Conservation (phyloP, 2,797 vertebrate species). For the Emys orbicularis region DNA sequence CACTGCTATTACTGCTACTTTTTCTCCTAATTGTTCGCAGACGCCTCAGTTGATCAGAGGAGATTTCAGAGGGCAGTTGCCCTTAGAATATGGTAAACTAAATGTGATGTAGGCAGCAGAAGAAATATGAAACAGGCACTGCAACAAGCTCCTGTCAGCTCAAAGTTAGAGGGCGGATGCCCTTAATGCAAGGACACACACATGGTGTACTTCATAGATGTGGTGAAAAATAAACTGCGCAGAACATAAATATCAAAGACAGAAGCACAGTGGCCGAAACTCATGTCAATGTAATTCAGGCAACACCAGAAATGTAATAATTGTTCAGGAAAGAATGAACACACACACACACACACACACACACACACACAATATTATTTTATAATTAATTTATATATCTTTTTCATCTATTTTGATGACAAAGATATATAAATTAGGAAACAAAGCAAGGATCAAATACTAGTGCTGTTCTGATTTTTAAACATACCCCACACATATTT, state of each 20-base stretch:
- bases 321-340: not conserved
- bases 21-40: accelerated
- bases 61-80: not conserved
- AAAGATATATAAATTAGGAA: not conserved
- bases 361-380: not conserved
- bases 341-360: too few species aligned
- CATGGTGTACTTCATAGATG: accelerated
- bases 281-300: not conserved
- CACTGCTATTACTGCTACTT: accelerated
- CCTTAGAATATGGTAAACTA: not conserved
- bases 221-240: not conserved
- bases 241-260: not conserved
- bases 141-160: accelerated
- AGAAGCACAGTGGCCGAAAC: not conserved
- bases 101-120: not conserved
- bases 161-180: not conserved
- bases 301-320: not conserved
- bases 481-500: constrained; percentile 33
- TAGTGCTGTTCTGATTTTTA: constrained; percentile 33
- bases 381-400: too few species aligned
- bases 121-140: accelerated
- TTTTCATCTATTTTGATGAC: too few species aligned
- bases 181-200: accelerated
- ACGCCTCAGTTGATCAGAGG: accelerated
- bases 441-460: not conserved